These are phyloP conservation scores for Motacilla alba DNA, from an alignment of 2,113 vertebrate genomes.

Conservation along the genomic window DNA sequence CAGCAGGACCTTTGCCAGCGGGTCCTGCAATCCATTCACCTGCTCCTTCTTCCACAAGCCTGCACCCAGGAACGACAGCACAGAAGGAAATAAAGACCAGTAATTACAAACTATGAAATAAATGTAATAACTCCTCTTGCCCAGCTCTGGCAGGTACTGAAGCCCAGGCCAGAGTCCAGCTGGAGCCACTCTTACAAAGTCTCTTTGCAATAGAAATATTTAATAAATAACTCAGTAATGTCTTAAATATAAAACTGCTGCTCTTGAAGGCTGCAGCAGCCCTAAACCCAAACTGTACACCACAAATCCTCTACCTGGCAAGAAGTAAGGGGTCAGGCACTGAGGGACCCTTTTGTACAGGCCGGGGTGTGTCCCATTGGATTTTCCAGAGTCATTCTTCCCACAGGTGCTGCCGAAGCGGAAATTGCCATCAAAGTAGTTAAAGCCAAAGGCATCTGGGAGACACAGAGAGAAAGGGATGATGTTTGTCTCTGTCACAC, in stretches of 20 bases:
- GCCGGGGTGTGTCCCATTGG: rapidly evolving
- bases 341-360: neutral
- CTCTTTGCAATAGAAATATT: neutral
- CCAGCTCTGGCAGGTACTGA: neutral
- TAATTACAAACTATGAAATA: neutral
- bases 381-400: neutral
- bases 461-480: neutral
- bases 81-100: neutral
- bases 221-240: neutral
- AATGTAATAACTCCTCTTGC: neutral
- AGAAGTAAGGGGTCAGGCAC: neutral
- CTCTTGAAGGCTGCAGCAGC: neutral
- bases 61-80: neutral
- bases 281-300: neutral
- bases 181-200: neutral
- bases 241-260: neutral
- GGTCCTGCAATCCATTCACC: constrained; percentile 27
- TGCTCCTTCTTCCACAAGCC: constrained; percentile 50
- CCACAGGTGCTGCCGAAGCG: constrained; percentile 41
- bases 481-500: neutral
- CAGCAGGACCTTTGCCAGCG: constrained; percentile 1
- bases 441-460: constrained; percentile 52
- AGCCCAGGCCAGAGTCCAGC: neutral
- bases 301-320: constrained; percentile 29
- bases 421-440: constrained; percentile 37